Evolutionary conservation across 2,888 invertebrate genomes (phyloP), one percentile per base, ranked within the genome.

Genomic region (Torymus texanus): DNA sequence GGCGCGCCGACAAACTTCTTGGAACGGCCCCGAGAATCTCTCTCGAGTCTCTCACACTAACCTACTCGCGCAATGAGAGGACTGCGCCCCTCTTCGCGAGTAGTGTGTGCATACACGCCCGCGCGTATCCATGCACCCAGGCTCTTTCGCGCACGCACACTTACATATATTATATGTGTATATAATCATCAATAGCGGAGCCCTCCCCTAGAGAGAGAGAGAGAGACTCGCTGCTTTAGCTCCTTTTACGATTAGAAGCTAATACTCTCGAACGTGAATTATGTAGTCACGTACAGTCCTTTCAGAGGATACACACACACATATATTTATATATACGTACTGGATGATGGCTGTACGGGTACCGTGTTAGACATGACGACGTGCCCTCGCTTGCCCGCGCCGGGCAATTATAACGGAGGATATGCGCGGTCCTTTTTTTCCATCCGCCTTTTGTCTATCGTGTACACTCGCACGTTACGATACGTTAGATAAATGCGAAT

Each of bases 1-100:
- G 41, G 41, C 41, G 41, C 41, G 41, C 41, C 41, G 82, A 81
- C 81, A 83, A 79, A 58, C 74, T 74, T 83, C 76, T 77, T 29
- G 77, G 79, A 81, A 81, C 75, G 79, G 79, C 77, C 70, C 63
- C 79, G 41, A 16, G 18, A 14, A 14, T 51, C 21, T 18, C 53
- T 51, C 29, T 18, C 61, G 12, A 63, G 29, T 63, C 63, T n/a
- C 29, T 13, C 14, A 5, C 8, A 41, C 41, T 8, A 41, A 8
- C 8, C 41, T 41, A 41, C 41, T 41, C 41, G 41, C 8, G 41
- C 8, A 41, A 41, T 41, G 41, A 41, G 41, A 41, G 41, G 41
- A 41, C 8, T 8, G 41, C 41, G 41, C 41, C 10, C 41, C 41
- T 41, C 41, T 8, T 41, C 41, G 8, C 41, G 8, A 41, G 41